Base-by-base conservation (phyloP, 1,140 invertebrate genomes). In the Galendromus occidentalis region DNA sequence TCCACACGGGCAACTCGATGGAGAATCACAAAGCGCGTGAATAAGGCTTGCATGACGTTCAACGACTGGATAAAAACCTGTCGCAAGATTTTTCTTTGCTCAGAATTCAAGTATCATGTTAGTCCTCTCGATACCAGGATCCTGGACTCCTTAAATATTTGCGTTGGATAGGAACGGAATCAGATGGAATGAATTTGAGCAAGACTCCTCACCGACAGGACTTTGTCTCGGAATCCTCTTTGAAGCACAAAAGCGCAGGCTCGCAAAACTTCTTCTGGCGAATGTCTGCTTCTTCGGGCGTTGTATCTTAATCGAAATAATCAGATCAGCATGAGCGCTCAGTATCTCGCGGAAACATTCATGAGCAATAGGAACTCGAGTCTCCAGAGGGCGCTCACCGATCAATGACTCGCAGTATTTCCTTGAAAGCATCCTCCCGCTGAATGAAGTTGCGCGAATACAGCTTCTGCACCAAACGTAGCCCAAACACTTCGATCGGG, bases 371-470 rank as follows among this genome's bases (percentile, higher is more conserved):
- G 28, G 4, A 47, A 4, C 28, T 47, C 33, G 20, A 14, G 25
- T 1, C 1, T 22, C n/a, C 0, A 33, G 9, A 59, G 2, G 14
- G 51, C 4, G 14, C 18, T 25, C 33, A 70, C 55, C 64, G 64
- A 44, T 20, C 59, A 47, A 69, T 20, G 14, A 67, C 55, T 28
- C 44, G 83, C 44, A 86, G 83, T 5, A 93, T 76, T 17, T 83
- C 78, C 67, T 85, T 79, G 18, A 95, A 72, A 0, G 89, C 88
- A 71, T 93, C 89, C 73, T 94, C 90, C 72, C 91, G 88, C 73
- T 91, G 88, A 17, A 87, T 82, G 76, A 87, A 94, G 70, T 88
- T 89, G 73, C 92, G 91, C 1, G 88, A 91, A 74, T 91, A 93
- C 74, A 91, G 88, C 75, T 91, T 90, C 73, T 92, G 87, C 2